Evolutionary conservation across 2,888 invertebrate species (phyloP), one percentile per base, ranked within the genome.

Genomic region (Drosophila anomalata): DNA sequence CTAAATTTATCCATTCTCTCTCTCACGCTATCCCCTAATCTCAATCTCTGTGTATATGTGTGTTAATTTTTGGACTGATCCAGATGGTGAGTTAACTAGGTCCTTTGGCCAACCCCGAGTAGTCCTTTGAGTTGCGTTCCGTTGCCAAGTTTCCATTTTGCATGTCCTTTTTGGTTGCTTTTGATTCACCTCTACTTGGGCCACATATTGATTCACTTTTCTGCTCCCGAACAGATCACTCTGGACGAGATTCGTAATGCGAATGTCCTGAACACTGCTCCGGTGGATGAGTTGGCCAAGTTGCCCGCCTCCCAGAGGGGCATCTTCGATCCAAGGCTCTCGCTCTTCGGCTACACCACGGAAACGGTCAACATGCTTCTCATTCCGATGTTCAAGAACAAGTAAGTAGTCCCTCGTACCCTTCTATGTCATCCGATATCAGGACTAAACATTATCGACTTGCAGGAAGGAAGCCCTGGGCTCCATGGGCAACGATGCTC

Each of bases 401-500:
- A 97, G 97, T 97, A 91, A 92, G 94, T 92, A 0, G n/a, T 2
- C 17, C 17, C 3, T 9, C 0, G 9, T 0, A 29, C 29, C 22
- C 5, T 24, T 4, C 22, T 24, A 24, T 29, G 9, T 29, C 8
- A 29, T 9, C 29, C 9, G 22, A 24, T 24, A 3, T 9, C 29
- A 29, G 29, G 29, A 29, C 29, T 29, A 9, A 29, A 29, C 2
- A 9, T 29, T 2, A 11, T 2, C 17, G 20, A 36, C 11, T 9
- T 39, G 0, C 52, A 98, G 98, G 91, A 99, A 99, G 93, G 99
- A 99, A 93, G 97, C 99, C 0, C 93, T 99, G 22, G 99, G 99
- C 57, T 99, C 99, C 29, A 99, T 99, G 99, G 99, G 99, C 66
- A 99, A 99, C 92, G 99, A 99, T 92, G 97, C 97, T 0, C 99